Percentiles rank a stretch among this genome's conserved stretches.
Evolutionary conservation across 2,113 vertebrate species (phyloP).

Genomic region (Tichodroma muraria): DNA sequence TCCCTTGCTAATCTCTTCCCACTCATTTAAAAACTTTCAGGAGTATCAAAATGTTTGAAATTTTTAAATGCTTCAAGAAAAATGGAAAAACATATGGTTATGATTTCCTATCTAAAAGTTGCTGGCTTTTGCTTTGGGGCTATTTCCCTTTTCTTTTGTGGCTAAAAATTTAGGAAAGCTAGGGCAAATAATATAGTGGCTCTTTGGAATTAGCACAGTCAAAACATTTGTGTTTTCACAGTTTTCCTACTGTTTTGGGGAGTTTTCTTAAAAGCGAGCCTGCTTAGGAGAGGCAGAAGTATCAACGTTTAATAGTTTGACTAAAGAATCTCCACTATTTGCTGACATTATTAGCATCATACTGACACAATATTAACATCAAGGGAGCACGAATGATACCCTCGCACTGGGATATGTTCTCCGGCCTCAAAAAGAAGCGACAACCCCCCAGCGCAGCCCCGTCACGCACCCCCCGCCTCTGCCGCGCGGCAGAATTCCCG

Average conservation of each 20-base stretch:
- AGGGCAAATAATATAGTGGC: background rate
- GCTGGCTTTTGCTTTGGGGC: background rate
- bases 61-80: background rate
- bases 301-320: background rate
- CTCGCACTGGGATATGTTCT: background rate
- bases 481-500: background rate
- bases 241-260: background rate
- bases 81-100: background rate
- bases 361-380: background rate
- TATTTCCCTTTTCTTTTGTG: background rate
- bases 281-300: background rate
- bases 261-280: background rate
- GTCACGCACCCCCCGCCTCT: background rate
- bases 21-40: slow-evolving; percentile 20
- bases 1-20: slow-evolving; percentile 28
- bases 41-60: slow-evolving; percentile 19
- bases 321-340: background rate
- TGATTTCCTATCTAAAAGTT: background rate
- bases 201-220: background rate
- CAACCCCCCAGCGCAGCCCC: rapidly evolving
- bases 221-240: background rate
- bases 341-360: background rate
- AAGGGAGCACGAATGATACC: background rate
- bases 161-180: background rate
- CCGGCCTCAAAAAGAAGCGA: background rate